These are phyloP conservation scores for Paraplagusia blochii DNA, from an alignment of 2,113 vertebrate genomes.

Conservation along the genomic window DNA sequence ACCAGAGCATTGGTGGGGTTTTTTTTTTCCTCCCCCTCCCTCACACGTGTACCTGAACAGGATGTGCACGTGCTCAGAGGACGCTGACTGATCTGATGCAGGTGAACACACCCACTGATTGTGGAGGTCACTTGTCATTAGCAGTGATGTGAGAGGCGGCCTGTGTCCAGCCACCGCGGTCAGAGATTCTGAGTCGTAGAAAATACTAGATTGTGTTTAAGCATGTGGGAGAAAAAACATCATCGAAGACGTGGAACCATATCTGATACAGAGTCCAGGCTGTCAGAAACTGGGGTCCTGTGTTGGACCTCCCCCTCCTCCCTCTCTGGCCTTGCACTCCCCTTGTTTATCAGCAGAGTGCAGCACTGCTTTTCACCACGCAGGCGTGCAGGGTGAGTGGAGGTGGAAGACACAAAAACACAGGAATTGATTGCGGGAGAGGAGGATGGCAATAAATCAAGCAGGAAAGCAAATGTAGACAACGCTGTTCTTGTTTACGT, in stretches of 20 bases:
- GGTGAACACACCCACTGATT: conserved; percentile 56
- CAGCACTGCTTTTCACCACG: conserved; percentile 87
- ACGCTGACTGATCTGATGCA: conserved; percentile 50
- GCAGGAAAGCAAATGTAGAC: conserved; percentile 71
- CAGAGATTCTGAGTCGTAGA: too few relatives aligned
- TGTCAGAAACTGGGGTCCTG: neutral
- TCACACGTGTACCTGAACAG: conserved; percentile 8
- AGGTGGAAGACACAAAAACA: conserved; percentile 51
- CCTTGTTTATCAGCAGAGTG: conserved; percentile 81
- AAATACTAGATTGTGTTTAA: too few relatives aligned
- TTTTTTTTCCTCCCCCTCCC: too few relatives aligned
- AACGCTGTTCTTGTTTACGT: conserved; percentile 74
- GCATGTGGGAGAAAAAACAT: too few relatives aligned
- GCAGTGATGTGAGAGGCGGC: conserved; percentile 48
- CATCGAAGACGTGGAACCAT: too few relatives aligned
- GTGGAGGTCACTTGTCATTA: conserved; percentile 63
- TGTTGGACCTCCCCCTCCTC: neutral
- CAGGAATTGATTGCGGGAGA: conserved; percentile 74
- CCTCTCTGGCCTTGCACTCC: conserved; percentile 38
- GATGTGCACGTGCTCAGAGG: neutral
- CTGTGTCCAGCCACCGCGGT: conserved; percentile 29
- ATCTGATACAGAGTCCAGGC: neutral
- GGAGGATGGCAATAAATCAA: conserved; percentile 77
- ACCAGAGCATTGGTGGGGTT: neutral
- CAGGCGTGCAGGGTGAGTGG: neutral